These are phyloP conservation scores for Conomelus anceps DNA, from an alignment of 2,888 invertebrate genomes.

Conservation along the genomic window DNA sequence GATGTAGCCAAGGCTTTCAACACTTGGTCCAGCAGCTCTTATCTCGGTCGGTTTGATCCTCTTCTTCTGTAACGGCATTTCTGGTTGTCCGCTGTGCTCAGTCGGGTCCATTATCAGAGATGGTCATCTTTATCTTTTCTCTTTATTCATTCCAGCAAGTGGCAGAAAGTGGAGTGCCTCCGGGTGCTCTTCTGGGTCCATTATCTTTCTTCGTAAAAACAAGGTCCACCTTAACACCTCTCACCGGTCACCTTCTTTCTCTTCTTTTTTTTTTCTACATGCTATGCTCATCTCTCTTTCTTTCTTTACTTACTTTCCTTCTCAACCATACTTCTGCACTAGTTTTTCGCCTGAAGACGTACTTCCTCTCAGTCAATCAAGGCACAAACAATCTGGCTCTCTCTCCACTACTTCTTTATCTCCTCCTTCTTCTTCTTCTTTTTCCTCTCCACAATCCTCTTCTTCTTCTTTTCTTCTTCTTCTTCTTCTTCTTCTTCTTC, in stretches of 20 bases:
- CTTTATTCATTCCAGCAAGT: neutral
- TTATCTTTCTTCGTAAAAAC: neutral
- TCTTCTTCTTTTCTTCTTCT: neutral
- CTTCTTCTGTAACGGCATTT: neutral
- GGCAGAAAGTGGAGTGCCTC: neutral
- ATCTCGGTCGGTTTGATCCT: neutral
- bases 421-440: neutral
- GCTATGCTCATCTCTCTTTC: neutral
- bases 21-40: neutral
- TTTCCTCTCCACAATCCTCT: neutral
- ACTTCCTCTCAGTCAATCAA: neutral
- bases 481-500: neutral
- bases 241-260: neutral
- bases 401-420: neutral
- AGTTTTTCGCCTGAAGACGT: neutral
- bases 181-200: neutral
- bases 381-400: neutral
- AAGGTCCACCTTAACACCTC: neutral
- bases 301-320: neutral
- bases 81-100: neutral
- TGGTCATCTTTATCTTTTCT: neutral
- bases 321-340: too few relatives aligned
- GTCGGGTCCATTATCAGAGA: neutral
- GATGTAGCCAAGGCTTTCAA: neutral
- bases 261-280: neutral